Evolutionary conservation across 2,113 vertebrate species (phyloP), one percentile per base, ranked within the genome.

Genomic region (human): DNA sequence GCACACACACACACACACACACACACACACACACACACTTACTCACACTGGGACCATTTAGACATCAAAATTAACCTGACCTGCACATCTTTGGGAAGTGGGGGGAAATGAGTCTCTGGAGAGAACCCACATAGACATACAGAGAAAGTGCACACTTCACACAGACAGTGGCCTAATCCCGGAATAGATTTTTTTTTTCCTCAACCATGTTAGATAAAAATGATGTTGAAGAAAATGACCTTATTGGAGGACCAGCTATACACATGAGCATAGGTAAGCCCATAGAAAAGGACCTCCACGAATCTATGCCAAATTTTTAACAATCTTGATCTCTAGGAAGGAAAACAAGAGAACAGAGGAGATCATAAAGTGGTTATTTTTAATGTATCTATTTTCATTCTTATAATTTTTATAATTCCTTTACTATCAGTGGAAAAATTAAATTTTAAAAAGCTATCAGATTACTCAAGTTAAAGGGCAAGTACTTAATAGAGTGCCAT

Each of bases 231-330:
- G 30, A 68, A n/a, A 68, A 68, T 18, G 66, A 68, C 32, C 30
- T 66, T 66, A 66, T 7, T 66, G 30, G 32, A 66, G 30, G 64
- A 66, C 64, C 30, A 32, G 64, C 64, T 68, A 35, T 20, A 94
- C 13, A 52, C 17, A 25, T 43, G 84, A 89, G n/a, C 61, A 3
- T 43, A 97, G 48, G 9, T 68, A 86, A 66, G 5, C 7, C 22
- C 43, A 18, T 35, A 70, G 64, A 66, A 86, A 76, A 92, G 32
- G 23, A 25, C 4, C 30, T 57, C 40, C 13, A 38, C 11, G 4
- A 93, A 93, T 70, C 32, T 32, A 50, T 40, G n/a, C 3, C 57
- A 90, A 90, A 17, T 57, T 81, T 92, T 81, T 79, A 94, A 57
- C 23, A 38, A 57, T 94, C 23, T 27, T 66, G 8, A 83, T 79